phyloP scores from a whole-genome alignment of 2,888 invertebrate species.

The Diaprepes abbreviatus region DNA sequence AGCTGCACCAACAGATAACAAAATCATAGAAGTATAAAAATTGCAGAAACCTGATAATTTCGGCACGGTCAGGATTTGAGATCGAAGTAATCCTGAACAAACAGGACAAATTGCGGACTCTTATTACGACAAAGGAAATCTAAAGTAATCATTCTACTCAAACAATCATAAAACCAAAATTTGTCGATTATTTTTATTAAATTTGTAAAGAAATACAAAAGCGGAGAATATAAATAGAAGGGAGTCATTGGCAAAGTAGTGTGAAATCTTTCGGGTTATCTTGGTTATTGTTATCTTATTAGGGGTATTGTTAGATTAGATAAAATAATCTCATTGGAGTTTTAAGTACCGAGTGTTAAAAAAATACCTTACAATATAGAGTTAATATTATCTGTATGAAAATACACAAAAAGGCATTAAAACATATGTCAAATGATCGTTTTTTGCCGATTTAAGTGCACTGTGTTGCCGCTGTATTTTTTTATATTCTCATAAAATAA shows the following conservation, averaged over 20 bases:
- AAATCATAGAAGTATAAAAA: conserved; percentile 13
- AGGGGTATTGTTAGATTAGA: too few relatives aligned
- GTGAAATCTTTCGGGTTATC: conserved; percentile 32
- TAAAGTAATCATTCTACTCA: conserved; percentile 21
- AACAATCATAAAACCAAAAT: conserved; percentile 35
- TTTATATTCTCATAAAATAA: too few relatives aligned
- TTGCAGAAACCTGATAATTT: conserved; percentile 46
- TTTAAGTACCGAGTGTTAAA: too few relatives aligned
- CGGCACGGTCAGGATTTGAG: conserved; percentile 42
- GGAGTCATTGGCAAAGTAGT: conserved; percentile 26
- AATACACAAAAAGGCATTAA: too few relatives aligned
- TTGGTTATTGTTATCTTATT: too few relatives aligned
- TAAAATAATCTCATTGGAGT: too few relatives aligned
- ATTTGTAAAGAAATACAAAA: conserved; percentile 12
- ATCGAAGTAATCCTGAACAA: conserved; percentile 38
- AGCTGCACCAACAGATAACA: conserved; percentile 35
- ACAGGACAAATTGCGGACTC: conserved; percentile 34
- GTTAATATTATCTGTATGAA: too few relatives aligned
- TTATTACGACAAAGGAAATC: conserved; percentile 21
- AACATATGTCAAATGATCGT: too few relatives aligned
- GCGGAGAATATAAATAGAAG: conserved; percentile 20
- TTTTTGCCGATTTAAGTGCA: too few relatives aligned
- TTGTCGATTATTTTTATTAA: conserved; percentile 39
- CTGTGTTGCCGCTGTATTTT: too few relatives aligned
- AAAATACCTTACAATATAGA: too few relatives aligned